Percentiles rank a stretch among this genome's conserved stretches.
These are phyloP conservation scores for Smutsia temminckii DNA, from an alignment of 2,797 vertebrate genomes.

Conservation along the genomic window DNA sequence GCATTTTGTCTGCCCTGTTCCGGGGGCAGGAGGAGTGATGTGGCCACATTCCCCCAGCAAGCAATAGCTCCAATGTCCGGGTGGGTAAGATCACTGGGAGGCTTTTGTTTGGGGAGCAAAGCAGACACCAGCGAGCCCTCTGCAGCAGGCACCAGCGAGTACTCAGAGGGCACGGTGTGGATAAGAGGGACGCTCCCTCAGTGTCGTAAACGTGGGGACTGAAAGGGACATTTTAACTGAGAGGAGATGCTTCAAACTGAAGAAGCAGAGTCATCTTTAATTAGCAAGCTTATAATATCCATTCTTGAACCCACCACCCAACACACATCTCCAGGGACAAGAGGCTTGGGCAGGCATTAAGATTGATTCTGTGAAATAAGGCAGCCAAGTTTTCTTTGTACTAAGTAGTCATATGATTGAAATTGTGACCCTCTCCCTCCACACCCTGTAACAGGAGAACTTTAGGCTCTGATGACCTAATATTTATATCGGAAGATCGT, in stretches of 20 bases:
- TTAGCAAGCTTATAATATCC: neutral
- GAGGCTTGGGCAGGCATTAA: neutral
- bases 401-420: too few relatives aligned
- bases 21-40: fast-evolving
- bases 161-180: neutral
- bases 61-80: too few relatives aligned
- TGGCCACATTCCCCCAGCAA: neutral
- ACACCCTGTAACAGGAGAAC: neutral
- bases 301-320: neutral
- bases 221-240: neutral
- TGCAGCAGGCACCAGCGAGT: neutral
- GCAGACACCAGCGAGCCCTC: neutral
- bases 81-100: neutral
- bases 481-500: too few relatives aligned
- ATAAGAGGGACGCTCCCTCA: neutral
- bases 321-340: neutral
- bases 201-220: neutral
- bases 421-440: fast-evolving
- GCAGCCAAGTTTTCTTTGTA: neutral
- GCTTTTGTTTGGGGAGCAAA: neutral
- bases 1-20: fast-evolving
- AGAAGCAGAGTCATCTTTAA: neutral
- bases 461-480: too few relatives aligned
- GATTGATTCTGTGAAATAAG: neutral
- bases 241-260: neutral